Base-by-base conservation (phyloP, 2,797 vertebrate genomes). In the Scleropages formosus region DNA sequence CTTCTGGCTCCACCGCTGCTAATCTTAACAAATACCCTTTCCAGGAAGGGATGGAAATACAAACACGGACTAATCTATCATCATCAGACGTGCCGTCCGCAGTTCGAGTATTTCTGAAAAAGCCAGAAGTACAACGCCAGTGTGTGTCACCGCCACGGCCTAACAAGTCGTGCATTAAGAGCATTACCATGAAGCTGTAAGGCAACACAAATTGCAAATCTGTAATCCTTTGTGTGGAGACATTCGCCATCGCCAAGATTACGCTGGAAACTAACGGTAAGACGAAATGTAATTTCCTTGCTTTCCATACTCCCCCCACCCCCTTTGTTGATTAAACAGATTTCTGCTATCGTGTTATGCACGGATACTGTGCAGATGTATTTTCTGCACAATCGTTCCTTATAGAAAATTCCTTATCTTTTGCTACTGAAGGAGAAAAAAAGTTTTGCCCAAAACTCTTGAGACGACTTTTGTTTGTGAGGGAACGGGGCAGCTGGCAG, bases 351-450 rank as follows among this genome's bases (percentile, higher is more conserved):
- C 79, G 84, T 78, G 84, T 88, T 88, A 83, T 86, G 84, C 85
- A 82, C 75, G 81, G 83, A 73, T 78, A 84, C 80, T 73, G 46
- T 24, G 22, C 71, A 46, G 6, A 39, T 39, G 6, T 39, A 39
- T 39, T 47, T 66, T 69, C 24, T 64, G 67, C 77, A 76, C 80
- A 83, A 61, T 73, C 71, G 66, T 75, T 77, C 73, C 75, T 72
- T 79, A 73, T 79, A 76, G 61, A 69, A 82, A 81, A 80, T 84
- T 88, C 85, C 88, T 89, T 88, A 86, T 82, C 79, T 80, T 75
- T 85, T 85, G 82, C 85, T 86, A 79, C 77, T 81, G 82, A 87
- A 89, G 89, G 88, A 85, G 88, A 86, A 87, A 88, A 87, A 88
- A 88, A 88, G 85, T 81, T 83, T 87, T 86, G 83, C 84, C 86